phyloP scores from a whole-genome alignment of 2,888 invertebrate species.

The Callosobruchus maculatus region DNA sequence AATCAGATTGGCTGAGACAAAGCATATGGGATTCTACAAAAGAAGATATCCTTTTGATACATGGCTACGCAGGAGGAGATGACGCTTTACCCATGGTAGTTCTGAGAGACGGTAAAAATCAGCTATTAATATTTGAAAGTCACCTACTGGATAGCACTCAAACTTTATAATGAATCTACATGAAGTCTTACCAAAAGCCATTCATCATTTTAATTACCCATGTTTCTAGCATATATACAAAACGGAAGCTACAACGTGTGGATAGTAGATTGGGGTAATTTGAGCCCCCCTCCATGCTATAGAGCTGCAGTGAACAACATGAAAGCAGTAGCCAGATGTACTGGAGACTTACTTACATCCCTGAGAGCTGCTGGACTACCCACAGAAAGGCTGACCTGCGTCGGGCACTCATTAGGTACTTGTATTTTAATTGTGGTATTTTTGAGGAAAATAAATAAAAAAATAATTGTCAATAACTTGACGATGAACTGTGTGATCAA shows the following conservation, averaged over 20 bases:
- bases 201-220: too few species aligned
- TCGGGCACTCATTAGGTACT: constrained; percentile 63
- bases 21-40: constrained; percentile 66
- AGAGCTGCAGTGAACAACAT: constrained; percentile 72
- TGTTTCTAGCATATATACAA: constrained; percentile 64
- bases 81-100: constrained; percentile 70
- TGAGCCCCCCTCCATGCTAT: constrained; percentile 65
- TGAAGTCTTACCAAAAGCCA: too few species aligned
- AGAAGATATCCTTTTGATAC: constrained; percentile 67
- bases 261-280: constrained; percentile 72
- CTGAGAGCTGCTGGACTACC: constrained; percentile 64
- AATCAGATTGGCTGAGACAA: constrained; percentile 71
- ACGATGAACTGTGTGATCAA: too few species aligned
- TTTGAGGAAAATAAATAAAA: too few species aligned
- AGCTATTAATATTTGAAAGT: too few species aligned
- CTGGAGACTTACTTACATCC: constrained; percentile 60
- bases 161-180: too few species aligned
- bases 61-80: constrained; percentile 77
- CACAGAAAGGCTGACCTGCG: constrained; percentile 66
- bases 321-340: constrained; percentile 66
- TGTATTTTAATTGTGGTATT: neutral
- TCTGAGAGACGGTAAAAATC: constrained; percentile 61
- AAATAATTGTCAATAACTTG: too few species aligned
- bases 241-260: constrained; percentile 75
- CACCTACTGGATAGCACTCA: too few species aligned